Evolutionary conservation across 2,888 invertebrate species (phyloP).

Genomic region (Ganaspis brasiliensis): DNA sequence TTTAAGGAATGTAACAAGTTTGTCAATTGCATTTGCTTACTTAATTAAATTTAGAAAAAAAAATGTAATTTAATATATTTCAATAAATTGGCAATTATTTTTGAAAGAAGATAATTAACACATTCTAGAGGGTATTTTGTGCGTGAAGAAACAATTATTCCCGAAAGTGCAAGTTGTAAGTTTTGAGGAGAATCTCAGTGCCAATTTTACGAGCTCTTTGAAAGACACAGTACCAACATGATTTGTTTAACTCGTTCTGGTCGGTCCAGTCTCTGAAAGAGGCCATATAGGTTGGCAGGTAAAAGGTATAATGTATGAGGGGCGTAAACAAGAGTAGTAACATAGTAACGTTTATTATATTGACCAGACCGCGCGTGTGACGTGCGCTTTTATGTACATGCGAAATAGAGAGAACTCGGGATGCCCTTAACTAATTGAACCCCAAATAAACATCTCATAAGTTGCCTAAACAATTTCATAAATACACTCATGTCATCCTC

Average conservation of each 20-base stretch:
- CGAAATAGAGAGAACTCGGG: conserved; percentile 47
- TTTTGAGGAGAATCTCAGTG: conserved; percentile 18
- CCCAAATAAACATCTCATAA: conserved; percentile 21
- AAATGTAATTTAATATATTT: not conserved
- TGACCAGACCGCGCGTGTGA: conserved; percentile 65
- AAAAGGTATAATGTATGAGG: conserved; percentile 73
- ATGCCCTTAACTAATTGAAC: conserved; percentile 26
- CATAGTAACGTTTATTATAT: conserved; percentile 77
- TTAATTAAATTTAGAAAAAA: not conserved
- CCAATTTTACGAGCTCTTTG: conserved; percentile 39
- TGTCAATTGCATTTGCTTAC: not conserved
- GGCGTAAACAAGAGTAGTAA: conserved; percentile 75
- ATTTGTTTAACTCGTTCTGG: conserved; percentile 35
- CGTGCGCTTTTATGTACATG: conserved; percentile 55
- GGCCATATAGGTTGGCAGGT: conserved; percentile 64
- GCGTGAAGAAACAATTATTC: conserved; percentile 32
- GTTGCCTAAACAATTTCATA: not conserved
- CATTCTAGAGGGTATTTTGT: not conserved
- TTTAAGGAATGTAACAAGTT: no score
- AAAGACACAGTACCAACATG: conserved; percentile 43
- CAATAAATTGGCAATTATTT: no score
- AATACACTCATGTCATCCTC: not conserved
- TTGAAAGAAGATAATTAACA: not conserved
- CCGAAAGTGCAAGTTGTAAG: conserved; percentile 8
- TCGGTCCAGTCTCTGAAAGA: conserved; percentile 53